phyloP scores from a whole-genome alignment of 37 sponge, comb jelly and placozoan species.

The Mnemiopsis leidyi region DNA sequence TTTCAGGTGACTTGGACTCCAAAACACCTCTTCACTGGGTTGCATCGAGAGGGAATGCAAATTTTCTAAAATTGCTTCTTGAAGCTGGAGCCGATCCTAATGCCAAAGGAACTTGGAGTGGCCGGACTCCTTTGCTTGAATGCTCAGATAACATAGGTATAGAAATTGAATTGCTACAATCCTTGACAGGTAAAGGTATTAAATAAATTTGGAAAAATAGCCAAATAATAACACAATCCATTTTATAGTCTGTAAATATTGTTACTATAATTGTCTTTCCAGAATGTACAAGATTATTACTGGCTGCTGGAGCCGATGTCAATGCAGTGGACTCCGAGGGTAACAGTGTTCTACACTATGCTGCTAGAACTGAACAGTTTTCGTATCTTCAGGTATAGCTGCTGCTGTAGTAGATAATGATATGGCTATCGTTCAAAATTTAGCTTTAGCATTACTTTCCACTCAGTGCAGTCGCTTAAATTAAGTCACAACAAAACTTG shows the following conservation, averaged over 20 bases:
- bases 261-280: not conserved
- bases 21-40: constrained; percentile 63
- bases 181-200: too few relatives aligned
- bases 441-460: too few relatives aligned
- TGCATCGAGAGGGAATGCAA: constrained; percentile 45
- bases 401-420: too few relatives aligned
- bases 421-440: too few relatives aligned
- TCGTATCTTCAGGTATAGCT: constrained; percentile 58
- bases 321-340: constrained; percentile 34
- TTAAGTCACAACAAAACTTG: too few relatives aligned
- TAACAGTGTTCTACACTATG: constrained; percentile 34
- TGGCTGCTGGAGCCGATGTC: constrained; percentile 35
- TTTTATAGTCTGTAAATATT: too few relatives aligned
- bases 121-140: constrained; percentile 28
- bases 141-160: constrained; percentile 55
- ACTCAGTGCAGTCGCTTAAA: too few relatives aligned
- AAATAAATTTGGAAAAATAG: too few relatives aligned
- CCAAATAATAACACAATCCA: too few relatives aligned
- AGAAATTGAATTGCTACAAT: too few relatives aligned
- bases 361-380: constrained; percentile 48
- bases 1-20: constrained; percentile 27
- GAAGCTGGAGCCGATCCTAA: constrained; percentile 62
- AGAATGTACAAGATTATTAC: constrained; percentile 36
- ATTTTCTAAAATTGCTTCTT: constrained; percentile 53
- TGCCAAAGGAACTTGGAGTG: constrained; percentile 60